Conservation (phyloP, 2,113 vertebrate genomes). For the Glaucomys volans region DNA sequence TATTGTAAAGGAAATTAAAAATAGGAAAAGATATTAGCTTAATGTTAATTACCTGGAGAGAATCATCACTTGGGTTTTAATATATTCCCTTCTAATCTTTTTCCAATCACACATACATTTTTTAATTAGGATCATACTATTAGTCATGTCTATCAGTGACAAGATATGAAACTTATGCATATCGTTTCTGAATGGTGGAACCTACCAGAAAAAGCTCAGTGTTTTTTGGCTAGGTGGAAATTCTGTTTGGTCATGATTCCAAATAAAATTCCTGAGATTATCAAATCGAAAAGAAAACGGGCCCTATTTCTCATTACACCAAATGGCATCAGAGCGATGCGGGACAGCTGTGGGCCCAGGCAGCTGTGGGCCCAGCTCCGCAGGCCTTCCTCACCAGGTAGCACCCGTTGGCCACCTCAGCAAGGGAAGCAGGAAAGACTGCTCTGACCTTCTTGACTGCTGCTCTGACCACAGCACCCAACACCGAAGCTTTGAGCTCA, state of each 20-base stretch:
- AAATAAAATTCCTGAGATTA: neutral
- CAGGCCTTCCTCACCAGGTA: neutral
- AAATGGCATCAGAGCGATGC: neutral
- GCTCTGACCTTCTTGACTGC: neutral
- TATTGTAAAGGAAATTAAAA: slow-evolving; percentile 63
- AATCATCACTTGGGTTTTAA: slow-evolving; percentile 36
- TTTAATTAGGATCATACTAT: slow-evolving; percentile 37
- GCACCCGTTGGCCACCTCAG: too few species aligned
- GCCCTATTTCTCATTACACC: neutral
- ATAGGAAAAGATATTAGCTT: slow-evolving; percentile 50
- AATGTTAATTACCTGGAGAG: slow-evolving; percentile 48
- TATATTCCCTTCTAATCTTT: slow-evolving; percentile 58
- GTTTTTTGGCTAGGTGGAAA: neutral
- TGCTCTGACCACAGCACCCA: neutral
- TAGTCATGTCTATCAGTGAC: neutral
- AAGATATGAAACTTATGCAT: neutral
- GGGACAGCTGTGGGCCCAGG: fast-evolving
- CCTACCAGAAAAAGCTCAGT: neutral
- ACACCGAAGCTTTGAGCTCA: neutral
- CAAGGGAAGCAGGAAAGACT: neutral
- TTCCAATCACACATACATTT: slow-evolving; percentile 37
- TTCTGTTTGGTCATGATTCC: slow-evolving; percentile 2
- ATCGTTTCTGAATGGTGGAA: neutral
- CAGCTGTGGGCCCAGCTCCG: neutral
- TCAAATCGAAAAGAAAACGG: neutral